Conservation (phyloP, 2,888 invertebrate species). For the Nematopogon swammerdamellus region DNA sequence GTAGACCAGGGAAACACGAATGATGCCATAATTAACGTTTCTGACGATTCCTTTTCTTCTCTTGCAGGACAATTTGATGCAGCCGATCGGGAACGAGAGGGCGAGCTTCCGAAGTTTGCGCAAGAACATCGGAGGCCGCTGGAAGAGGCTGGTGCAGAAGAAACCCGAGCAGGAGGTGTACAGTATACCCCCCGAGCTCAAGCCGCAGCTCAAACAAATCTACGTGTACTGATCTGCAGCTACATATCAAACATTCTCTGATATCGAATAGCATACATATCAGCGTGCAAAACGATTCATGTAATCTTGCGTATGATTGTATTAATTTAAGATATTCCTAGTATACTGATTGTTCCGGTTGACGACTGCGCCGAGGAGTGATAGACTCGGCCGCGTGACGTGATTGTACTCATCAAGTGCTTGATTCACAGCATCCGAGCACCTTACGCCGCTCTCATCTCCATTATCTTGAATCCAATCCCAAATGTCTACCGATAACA, state of each 20-base stretch:
- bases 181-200: slow-evolving; percentile 82
- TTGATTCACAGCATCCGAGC: neutral
- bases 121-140: slow-evolving; percentile 82
- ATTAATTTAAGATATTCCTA: neutral
- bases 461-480: no score
- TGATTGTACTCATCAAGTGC: neutral
- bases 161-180: slow-evolving; percentile 79
- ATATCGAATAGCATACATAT: neutral
- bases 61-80: slow-evolving; percentile 76
- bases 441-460: no score
- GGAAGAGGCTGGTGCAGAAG: slow-evolving; percentile 81
- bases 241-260: neutral
- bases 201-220: slow-evolving; percentile 84
- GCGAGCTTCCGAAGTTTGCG: slow-evolving; percentile 80
- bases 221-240: slow-evolving; percentile 70
- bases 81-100: slow-evolving; percentile 66
- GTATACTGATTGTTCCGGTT: neutral
- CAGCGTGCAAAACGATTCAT: neutral
- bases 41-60: slow-evolving; percentile 19
- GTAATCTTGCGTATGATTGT: neutral
- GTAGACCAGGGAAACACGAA: no score
- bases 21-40: no score
- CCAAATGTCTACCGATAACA: no score
- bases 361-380: neutral
- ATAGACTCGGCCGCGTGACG: neutral